phyloP scores from a whole-genome alignment of 2,888 invertebrate species.

The Allophyes oxyacanthae region DNA sequence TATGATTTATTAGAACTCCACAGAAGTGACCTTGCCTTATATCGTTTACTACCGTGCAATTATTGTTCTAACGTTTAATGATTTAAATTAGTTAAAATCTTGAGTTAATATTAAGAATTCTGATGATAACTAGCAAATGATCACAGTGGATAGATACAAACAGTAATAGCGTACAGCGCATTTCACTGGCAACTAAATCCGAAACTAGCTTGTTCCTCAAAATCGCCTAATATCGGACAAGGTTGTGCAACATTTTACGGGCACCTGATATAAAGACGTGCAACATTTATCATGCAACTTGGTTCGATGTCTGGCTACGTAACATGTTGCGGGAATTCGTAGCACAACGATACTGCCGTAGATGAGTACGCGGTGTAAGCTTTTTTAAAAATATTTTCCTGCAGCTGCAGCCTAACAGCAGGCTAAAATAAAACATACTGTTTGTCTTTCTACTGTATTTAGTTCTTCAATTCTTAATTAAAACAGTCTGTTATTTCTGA shows the following conservation, averaged over 20 bases:
- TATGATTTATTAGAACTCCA: background rate
- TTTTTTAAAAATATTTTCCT: no score
- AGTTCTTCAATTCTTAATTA: background rate
- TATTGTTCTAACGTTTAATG: no score
- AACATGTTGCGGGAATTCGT: no score
- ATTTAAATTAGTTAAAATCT: background rate
- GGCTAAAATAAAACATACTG: background rate
- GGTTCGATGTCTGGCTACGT: no score
- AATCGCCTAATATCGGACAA: background rate
- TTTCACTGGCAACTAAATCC: no score
- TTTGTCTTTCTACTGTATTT: background rate
- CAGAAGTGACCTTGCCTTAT: constrained; percentile 18
- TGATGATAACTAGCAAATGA: background rate
- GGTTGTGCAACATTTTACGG: no score
- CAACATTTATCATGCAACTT: background rate
- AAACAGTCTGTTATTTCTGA: constrained; percentile 21
- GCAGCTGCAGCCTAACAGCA: no score
- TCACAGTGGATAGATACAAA: constrained; percentile 15
- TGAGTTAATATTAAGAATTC: constrained; percentile 9
- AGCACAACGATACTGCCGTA: no score
- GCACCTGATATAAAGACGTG: no score
- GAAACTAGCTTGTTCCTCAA: no score
- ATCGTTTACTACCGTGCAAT: background rate
- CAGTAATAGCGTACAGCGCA: no score
- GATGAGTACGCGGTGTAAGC: no score